These are phyloP conservation scores for Oasisia sp. DNA, from an alignment of 2,888 invertebrate species.

Conservation along the genomic window DNA sequence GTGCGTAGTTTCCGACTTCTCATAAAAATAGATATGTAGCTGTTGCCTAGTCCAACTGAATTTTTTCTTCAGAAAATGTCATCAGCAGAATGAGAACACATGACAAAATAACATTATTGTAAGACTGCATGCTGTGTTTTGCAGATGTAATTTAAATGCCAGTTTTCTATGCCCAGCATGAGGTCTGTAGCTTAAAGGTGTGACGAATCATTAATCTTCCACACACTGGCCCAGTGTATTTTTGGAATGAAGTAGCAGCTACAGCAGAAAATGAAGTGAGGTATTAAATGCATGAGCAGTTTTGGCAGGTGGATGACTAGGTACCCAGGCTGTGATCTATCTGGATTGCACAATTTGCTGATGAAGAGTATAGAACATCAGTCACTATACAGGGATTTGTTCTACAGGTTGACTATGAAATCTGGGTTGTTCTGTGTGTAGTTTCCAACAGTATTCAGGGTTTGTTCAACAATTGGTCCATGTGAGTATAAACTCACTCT, in stretches of 20 bases:
- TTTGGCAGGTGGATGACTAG: background rate
- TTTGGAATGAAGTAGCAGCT: background rate
- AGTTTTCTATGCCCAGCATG: background rate
- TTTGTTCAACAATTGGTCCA: background rate
- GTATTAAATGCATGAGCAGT: background rate
- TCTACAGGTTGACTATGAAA: background rate
- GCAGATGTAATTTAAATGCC: background rate
- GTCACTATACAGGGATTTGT: background rate
- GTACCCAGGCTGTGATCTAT: background rate
- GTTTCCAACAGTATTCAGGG: background rate
- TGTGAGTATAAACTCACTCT: background rate
- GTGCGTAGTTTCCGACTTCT: background rate
- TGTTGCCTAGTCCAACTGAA: background rate
- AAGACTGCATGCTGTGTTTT: background rate
- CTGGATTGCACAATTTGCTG: background rate
- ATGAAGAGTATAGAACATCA: background rate
- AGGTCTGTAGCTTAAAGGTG: slow-evolving; percentile 6
- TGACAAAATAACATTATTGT: background rate
- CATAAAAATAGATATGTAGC: background rate
- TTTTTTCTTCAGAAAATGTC: background rate
- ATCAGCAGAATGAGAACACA: background rate
- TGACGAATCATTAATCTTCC: slow-evolving; percentile 6
- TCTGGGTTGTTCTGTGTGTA: background rate
- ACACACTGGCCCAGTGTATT: background rate
- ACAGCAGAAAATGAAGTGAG: background rate